Conservation (phyloP, 2,797 vertebrate genomes). For the Takifugu rubripes region DNA sequence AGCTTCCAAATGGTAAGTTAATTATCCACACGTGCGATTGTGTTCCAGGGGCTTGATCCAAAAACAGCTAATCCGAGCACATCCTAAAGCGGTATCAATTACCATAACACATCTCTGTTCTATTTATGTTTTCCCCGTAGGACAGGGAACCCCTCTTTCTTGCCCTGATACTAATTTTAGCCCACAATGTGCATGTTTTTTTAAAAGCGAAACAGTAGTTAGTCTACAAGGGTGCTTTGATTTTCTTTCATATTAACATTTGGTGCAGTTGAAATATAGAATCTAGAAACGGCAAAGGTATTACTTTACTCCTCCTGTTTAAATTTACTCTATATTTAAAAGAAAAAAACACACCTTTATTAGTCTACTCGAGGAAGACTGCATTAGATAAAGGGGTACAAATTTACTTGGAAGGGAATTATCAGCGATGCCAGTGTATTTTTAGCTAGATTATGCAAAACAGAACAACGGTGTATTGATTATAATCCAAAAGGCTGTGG, state of each 20-base stretch:
- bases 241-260: no score
- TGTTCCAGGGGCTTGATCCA: constrained; percentile 32
- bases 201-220: constrained; percentile 46
- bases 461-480: no score
- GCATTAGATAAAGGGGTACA: constrained; percentile 56
- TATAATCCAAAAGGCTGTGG: no score
- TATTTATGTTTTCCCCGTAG: constrained; percentile 66
- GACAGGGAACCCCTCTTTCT: constrained; percentile 65
- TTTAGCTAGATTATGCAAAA: no score
- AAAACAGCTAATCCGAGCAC: constrained; percentile 30
- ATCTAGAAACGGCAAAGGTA: no score
- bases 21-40: constrained; percentile 4
- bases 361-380: constrained; percentile 26
- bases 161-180: constrained; percentile 65
- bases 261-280: no score
- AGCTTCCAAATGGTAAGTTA: constrained; percentile 90
- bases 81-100: constrained; percentile 37
- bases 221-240: background rate
- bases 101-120: constrained; percentile 40
- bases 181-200: constrained; percentile 55
- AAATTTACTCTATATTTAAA: no score
- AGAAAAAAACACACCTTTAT: constrained; percentile 2
- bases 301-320: no score
- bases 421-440: no score
- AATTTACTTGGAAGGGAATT: constrained; percentile 24